Evolutionary conservation across 1,140 invertebrate genomes (phyloP), one percentile per base, ranked within the genome.

Genomic region (Stegodyphus mimosarum): DNA sequence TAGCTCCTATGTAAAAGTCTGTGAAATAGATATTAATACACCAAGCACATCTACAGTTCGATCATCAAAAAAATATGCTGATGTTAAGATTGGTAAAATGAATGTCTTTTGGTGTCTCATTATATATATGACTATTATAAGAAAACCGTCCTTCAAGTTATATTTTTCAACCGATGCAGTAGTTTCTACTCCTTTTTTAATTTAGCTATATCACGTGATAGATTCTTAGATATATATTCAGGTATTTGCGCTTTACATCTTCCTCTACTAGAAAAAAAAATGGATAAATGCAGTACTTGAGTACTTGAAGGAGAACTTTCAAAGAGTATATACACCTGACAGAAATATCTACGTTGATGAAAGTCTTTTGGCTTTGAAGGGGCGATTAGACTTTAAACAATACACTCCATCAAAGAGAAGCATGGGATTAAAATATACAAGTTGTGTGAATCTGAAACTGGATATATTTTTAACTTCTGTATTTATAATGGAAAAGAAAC

Each of bases 381-480:
- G 55, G 55, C 13, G 55, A 60, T 60, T 7, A 60, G 55, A 13
- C 55, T 60, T 60, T 60, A 60, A 60, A 60, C 55, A 60, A 13
- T 60, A n/a, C n/a, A n/a, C n/a, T n/a, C n/a, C n/a, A n/a, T n/a
- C n/a, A n/a, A n/a, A n/a, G n/a, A n/a, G n/a, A n/a, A n/a, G n/a
- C n/a, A n/a, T n/a, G n/a, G n/a, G n/a, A n/a, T n/a, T n/a, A 60
- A 60, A 60, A 60, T 60, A 60, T 60, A 60, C 55, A 60, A 60
- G 55, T 60, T 60, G 55, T 60, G 55, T 60, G 55, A 60, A 60
- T 60, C 55, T 60, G 55, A 60, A 60, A n/a, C n/a, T n/a, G n/a
- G n/a, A n/a, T n/a, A n/a, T n/a, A n/a, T n/a, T n/a, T n/a, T n/a
- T n/a, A n/a, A 60, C 80, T 83, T 7, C 73, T 50, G 72, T 51